Base-by-base conservation (phyloP, 2,797 vertebrate species). In the Luscinia megarhynchos region DNA sequence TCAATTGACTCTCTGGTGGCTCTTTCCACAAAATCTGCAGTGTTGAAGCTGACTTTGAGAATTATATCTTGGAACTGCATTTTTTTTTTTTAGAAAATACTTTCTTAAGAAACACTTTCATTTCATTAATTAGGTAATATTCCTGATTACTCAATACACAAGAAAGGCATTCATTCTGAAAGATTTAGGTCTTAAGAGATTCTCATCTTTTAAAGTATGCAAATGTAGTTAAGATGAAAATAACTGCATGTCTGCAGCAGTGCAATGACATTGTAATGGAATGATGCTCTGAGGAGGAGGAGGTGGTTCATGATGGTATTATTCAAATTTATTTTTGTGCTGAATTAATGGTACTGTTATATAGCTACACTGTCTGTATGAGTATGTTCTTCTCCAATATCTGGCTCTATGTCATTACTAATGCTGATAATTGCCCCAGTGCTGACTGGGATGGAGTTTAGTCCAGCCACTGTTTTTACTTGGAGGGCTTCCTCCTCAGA, bases 141-240 rank as follows among this genome's bases (percentile, higher is more conserved):
- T 91, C 40, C 40, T 36, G 14, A 40, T 83, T 51, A 57, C 45
- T 69, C 69, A 15, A 29, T 51, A 63, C 1, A 15, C 79, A 85
- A 79, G 46, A 23, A 64, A 90, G 23, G 23, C 5, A 18, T 69
- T 85, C 2, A 36, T 79, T 90, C n/a, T 40, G 36, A 32, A 76
- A 90, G 53, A 59, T 23, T 20, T 43, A 70, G 32, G 24, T 58
- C 50, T 76, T 54, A 7, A 78, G 72, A 90, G 59, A 40, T 12
- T 67, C 48, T 26, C 18, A 55, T 55, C 48, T 67, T 45, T 67
- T 75, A 88, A 75, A 53, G 34, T 74, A 46, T 88, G 69, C 66
- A 84, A 61, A 84, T 78, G 16, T 30, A 81, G 45, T 59, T 93
- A 64, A 92, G 89, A 90, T 92, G 15, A 95, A 90, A 93, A 86